phyloP scores from a whole-genome alignment of 2,888 invertebrate species.

The Pantelozetes paolii region DNA sequence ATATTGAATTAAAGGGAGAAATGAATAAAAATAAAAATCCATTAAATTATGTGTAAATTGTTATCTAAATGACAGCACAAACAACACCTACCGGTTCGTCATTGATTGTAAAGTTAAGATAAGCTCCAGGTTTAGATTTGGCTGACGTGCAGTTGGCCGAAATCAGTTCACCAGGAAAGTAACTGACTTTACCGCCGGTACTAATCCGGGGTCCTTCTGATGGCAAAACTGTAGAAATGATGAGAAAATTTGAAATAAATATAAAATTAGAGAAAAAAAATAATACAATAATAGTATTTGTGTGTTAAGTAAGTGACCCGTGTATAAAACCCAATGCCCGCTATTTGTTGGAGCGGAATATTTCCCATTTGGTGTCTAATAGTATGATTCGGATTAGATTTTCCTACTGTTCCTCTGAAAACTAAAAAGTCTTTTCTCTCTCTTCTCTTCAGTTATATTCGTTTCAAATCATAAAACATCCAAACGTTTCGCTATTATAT shows the following conservation, averaged over 20 bases:
- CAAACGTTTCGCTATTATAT: constrained; percentile 7
- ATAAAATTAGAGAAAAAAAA: neutral
- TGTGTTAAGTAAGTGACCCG: constrained; percentile 30
- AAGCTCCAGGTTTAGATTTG: constrained; percentile 46
- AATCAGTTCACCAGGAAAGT: constrained; percentile 44
- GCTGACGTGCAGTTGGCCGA: constrained; percentile 47
- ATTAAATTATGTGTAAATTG: no score
- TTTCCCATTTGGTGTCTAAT: constrained; percentile 29
- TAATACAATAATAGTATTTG: constrained; percentile 16
- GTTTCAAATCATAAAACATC: constrained; percentile 33
- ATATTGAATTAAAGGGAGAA: no score
- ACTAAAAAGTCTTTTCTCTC: neutral
- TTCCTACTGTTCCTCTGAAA: neutral
- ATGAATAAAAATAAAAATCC: no score
- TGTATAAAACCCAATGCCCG: constrained; percentile 31
- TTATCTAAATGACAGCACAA: no score
- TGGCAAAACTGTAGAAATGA: constrained; percentile 46
- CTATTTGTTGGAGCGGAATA: constrained; percentile 27
- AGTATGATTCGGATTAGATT: constrained; percentile 14
- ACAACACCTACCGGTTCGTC: constrained; percentile 43
- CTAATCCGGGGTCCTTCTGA: constrained; percentile 45
- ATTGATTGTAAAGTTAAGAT: constrained; percentile 46
- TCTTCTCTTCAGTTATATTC: neutral
- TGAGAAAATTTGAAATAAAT: neutral
- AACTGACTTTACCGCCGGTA: constrained; percentile 38